phyloP scores from a whole-genome alignment of 35 echinoderm and acorn worm species.

The Ophioderma brevispina region DNA sequence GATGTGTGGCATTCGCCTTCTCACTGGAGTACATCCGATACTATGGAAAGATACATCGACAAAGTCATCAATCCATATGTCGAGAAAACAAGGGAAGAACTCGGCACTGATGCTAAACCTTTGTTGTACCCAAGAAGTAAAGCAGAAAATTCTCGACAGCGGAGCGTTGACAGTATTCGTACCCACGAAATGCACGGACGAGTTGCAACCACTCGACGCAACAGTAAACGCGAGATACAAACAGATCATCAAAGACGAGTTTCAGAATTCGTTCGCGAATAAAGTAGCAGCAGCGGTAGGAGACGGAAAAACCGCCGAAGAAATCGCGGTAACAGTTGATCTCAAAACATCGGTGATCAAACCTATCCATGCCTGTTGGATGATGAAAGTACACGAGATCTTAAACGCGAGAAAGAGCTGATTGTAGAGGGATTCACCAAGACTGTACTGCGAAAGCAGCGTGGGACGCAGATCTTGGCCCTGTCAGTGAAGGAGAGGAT shows the following conservation, averaged over 20 bases:
- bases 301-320: neutral
- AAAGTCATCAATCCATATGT: neutral
- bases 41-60: neutral
- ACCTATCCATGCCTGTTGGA: neutral
- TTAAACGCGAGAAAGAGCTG: too few species aligned
- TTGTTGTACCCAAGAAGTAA: neutral
- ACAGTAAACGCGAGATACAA: too few species aligned
- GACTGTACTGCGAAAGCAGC: too few species aligned
- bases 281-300: neutral
- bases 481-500: too few species aligned
- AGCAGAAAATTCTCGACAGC: neutral
- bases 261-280: neutral
- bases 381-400: too few species aligned
- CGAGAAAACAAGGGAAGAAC: neutral
- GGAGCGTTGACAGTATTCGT: neutral
- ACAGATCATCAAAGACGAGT: too few species aligned
- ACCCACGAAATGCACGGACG: neutral
- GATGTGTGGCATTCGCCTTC: neutral
- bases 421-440: too few species aligned
- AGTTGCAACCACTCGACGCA: too few species aligned
- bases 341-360: neutral
- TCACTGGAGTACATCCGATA: slow-evolving; percentile 22
- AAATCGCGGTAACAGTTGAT: neutral
- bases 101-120: neutral
- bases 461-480: too few species aligned